Percentiles rank a stretch among this genome's conserved stretches.
phyloP scores from a whole-genome alignment of 2,113 vertebrate genomes.

The Cettia cetti region DNA sequence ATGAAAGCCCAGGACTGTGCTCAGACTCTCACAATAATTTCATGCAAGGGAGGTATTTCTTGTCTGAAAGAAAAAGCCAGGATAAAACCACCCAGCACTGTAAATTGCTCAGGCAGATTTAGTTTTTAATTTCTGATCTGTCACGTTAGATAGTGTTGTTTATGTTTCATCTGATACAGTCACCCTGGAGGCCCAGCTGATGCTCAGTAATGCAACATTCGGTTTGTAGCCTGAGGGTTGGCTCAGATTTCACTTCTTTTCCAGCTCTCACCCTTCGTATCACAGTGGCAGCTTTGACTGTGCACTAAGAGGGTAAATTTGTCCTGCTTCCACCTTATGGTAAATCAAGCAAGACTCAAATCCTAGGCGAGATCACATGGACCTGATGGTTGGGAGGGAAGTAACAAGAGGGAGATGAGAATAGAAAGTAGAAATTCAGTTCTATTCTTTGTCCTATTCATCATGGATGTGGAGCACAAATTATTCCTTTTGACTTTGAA shows the following conservation, averaged over 20 bases:
- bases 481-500: background rate
- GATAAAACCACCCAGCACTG: background rate
- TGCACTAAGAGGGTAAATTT: background rate
- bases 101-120: constrained; percentile 1
- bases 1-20: background rate
- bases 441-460: background rate
- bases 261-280: background rate
- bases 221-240: background rate
- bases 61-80: background rate
- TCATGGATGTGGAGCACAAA: background rate
- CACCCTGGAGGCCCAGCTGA: background rate
- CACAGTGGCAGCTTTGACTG: background rate
- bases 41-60: background rate
- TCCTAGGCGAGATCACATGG: rapidly evolving
- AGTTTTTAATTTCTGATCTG: constrained; percentile 45
- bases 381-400: background rate
- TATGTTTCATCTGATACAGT: constrained; percentile 1
- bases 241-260: background rate
- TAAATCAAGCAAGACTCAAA: background rate
- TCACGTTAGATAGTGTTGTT: background rate
- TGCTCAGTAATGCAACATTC: background rate
- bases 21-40: background rate
- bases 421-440: background rate
- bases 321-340: background rate
- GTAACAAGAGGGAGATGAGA: background rate